These are phyloP conservation scores for Anguilla pacifica DNA, from an alignment of 2,797 vertebrate species.

Conservation along the genomic window DNA sequence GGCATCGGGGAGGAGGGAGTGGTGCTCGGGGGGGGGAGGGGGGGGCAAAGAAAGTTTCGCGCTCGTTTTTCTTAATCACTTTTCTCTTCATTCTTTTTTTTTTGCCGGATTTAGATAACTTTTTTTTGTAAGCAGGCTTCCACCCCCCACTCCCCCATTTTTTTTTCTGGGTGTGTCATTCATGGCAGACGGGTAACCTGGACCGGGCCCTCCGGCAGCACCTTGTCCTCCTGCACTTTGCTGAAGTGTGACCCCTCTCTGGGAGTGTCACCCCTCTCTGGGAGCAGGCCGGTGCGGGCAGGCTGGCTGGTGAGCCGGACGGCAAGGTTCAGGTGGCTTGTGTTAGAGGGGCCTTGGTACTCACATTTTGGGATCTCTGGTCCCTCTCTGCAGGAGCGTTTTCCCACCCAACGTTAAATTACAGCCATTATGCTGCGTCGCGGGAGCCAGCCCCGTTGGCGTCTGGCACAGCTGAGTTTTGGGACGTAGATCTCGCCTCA, in stretches of 20 bases:
- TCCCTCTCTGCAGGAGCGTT: constrained; percentile 20
- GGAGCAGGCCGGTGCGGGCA: not conserved
- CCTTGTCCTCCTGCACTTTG: not conserved
- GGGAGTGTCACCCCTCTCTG: not conserved
- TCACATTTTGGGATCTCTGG: not conserved
- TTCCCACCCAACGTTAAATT: constrained; percentile 41
- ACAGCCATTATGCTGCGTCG: constrained; percentile 52
- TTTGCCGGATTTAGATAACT: not conserved
- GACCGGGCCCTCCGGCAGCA: not conserved
- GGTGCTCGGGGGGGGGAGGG: constrained; percentile 64
- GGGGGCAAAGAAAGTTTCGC: constrained; percentile 81
- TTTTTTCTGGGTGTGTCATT: not conserved
- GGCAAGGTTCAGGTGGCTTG: constrained; percentile 52
- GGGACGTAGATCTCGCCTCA: constrained; percentile 62
- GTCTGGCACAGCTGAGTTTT: constrained; percentile 62
- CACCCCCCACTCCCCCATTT: not conserved
- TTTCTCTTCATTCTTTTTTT: constrained; percentile 52
- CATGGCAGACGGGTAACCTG: not conserved
- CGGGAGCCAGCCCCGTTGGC: constrained; percentile 68
- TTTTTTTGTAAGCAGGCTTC: constrained; percentile 27
- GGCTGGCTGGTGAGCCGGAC: constrained; percentile 54
- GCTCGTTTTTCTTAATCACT: constrained; percentile 82
- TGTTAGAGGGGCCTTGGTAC: constrained; percentile 60
- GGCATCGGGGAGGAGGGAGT: constrained; percentile 76
- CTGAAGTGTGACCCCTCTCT: not conserved